phyloP scores from a whole-genome alignment of 2,113 vertebrate species.

The Dromaius novaehollandiae region DNA sequence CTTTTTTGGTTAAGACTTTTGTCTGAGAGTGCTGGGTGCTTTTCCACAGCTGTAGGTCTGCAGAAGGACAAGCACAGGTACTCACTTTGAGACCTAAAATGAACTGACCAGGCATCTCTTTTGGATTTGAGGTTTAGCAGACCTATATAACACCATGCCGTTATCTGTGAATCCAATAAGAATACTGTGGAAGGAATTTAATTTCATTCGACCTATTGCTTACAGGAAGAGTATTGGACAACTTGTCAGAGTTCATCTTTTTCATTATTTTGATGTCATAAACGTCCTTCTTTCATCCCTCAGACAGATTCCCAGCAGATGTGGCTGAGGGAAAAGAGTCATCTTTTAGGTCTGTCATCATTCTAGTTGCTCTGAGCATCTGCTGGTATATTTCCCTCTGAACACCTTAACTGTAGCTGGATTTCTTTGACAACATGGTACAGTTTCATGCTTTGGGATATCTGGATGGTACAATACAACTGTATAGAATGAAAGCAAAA shows the following conservation, averaged over 20 bases:
- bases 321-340: background rate
- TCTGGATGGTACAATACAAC: background rate
- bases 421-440: background rate
- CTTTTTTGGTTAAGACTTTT: background rate
- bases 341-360: constrained; percentile 14
- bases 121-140: background rate
- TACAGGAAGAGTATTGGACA: background rate
- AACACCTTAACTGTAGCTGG: background rate
- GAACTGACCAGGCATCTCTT: background rate
- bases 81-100: background rate
- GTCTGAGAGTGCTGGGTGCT: background rate
- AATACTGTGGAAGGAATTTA: background rate
- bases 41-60: background rate
- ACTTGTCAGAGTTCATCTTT: background rate
- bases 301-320: background rate
- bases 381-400: background rate
- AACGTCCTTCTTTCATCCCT: background rate
- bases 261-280: constrained; percentile 17
- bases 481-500: background rate
- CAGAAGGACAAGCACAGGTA: background rate
- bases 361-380: background rate
- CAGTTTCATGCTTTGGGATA: background rate
- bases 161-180: background rate
- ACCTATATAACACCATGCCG: background rate
- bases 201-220: background rate